Evolutionary conservation across 1,140 invertebrate species (phyloP), one percentile per base, ranked within the genome.

Genomic region (Thalassaphorura encarpata): DNA sequence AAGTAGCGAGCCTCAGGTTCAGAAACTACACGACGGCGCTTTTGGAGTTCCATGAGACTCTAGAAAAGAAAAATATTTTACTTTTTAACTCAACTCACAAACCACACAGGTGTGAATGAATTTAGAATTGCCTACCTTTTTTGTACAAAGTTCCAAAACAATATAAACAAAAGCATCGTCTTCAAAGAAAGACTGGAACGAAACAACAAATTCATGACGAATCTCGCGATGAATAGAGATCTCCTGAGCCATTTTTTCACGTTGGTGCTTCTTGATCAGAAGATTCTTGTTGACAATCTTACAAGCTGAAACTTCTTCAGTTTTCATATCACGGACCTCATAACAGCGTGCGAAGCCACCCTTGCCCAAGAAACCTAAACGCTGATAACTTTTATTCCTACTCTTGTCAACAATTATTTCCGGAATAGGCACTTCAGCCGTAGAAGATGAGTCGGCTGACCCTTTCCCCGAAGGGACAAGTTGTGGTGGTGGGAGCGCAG

Each of bases 341-440:
- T 84, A 84, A 45, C 84, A 84, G 62, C 78, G 73, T 23, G 83
- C 83, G 69, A 85, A 85, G 23, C 83, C 83, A 60, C 83, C 83
- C 79, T 85, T 79, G 45, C 77, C 77, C 8, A 79, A 67, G 53
- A 78, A 75, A 31, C 74, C 72, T 40, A 76, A 76, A 54, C 77
- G 75, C 46, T 72, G 67, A 56, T 78, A 79, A 3, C 74, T 74
- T 26, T 75, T 77, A 26, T 73, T 71, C 28, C 72, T 72, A 4
- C 67, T 68, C 4, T 70, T 71, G 63, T 78, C 77, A 24, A 76
- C 70, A 15, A 79, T 75, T 54, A 75, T 76, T 58, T 76, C 73
- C n/a, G n/a, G n/a, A n/a, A n/a, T n/a, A 4, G 73, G 70, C 33
- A 77, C 68, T 51, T 72, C 69, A 15, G 69, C 15, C 13, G 43